A percentile compares a stretch with the other conserved stretches of the same genome.
Evolutionary conservation across 1,140 invertebrate genomes (phyloP).

Genomic region (Protaetia brevitarsis): DNA sequence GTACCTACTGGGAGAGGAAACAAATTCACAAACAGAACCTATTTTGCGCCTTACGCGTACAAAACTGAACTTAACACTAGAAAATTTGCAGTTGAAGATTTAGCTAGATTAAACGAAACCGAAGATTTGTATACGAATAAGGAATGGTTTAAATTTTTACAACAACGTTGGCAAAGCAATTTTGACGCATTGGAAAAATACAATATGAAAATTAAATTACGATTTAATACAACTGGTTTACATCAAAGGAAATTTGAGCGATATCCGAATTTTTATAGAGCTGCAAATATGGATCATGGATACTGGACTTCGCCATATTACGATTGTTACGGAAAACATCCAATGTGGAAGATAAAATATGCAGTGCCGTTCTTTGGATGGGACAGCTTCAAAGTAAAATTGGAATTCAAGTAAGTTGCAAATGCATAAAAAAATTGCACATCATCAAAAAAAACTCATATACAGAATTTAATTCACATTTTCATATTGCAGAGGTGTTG

Average conservation of each 20-base stretch:
- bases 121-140: slow-evolving; percentile 80
- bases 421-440: not conserved
- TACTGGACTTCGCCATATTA: slow-evolving; percentile 92
- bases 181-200: slow-evolving; percentile 89
- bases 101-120: slow-evolving; percentile 75
- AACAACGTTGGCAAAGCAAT: slow-evolving; percentile 91
- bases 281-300: slow-evolving; percentile 82
- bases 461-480: not conserved
- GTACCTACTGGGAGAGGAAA: slow-evolving; percentile 93
- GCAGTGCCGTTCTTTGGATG: slow-evolving; percentile 95
- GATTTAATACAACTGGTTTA: slow-evolving; percentile 83
- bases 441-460: too few species aligned
- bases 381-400: slow-evolving; percentile 84
- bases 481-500: slow-evolving; percentile 77
- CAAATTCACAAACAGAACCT: slow-evolving; percentile 89
- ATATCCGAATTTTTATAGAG: slow-evolving; percentile 86
- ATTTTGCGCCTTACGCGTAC: slow-evolving; percentile 94
- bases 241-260: slow-evolving; percentile 82
- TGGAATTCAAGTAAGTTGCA: slow-evolving; percentile 93
- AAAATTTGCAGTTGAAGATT: slow-evolving; percentile 84
- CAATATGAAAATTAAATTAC: slow-evolving; percentile 87
- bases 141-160: slow-evolving; percentile 82
- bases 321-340: slow-evolving; percentile 87
- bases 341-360: slow-evolving; percentile 95
- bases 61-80: slow-evolving; percentile 77